phyloP scores from a whole-genome alignment of 1,140 invertebrate genomes.

The Megalonaias nervosa region DNA sequence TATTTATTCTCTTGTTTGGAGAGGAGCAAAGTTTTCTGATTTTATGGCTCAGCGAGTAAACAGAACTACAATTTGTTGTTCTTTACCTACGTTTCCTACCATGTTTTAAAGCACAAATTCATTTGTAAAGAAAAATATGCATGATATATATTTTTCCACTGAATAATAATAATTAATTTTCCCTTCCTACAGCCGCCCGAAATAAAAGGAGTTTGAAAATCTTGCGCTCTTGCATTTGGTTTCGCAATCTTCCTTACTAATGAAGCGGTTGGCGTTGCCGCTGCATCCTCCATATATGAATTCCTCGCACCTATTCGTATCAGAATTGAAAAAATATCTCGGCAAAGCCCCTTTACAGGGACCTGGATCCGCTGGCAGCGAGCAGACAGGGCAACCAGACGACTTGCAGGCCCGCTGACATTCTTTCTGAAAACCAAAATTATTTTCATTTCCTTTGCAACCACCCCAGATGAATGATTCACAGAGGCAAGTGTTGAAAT shows the following conservation, averaged over 20 bases:
- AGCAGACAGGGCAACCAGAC: slow-evolving; percentile 15
- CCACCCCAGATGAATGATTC: slow-evolving; percentile 68
- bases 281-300: slow-evolving; percentile 81
- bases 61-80: too few relatives aligned
- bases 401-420: slow-evolving; percentile 14
- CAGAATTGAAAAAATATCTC: slow-evolving; percentile 74
- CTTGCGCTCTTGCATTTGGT: slow-evolving; percentile 68
- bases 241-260: slow-evolving; percentile 75
- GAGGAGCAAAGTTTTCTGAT: too few relatives aligned
- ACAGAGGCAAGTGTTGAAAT: slow-evolving; percentile 64
- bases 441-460: slow-evolving; percentile 68
- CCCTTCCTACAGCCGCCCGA: too few relatives aligned
- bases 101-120: too few relatives aligned
- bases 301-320: slow-evolving; percentile 73
- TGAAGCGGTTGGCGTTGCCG: slow-evolving; percentile 81
- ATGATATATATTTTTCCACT: too few relatives aligned
- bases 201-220: too few relatives aligned
- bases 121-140: too few relatives aligned
- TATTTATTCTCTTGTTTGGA: too few relatives aligned
- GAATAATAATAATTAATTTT: too few relatives aligned
- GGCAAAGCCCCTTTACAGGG: slow-evolving; percentile 34
- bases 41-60: too few relatives aligned
- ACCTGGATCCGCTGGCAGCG: slow-evolving; percentile 35
- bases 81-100: too few relatives aligned
- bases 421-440: slow-evolving; percentile 56